Percentiles rank a stretch among this genome's conserved stretches.
phyloP scores from a whole-genome alignment of 1,140 invertebrate species.

The Ruditapes philippinarum region DNA sequence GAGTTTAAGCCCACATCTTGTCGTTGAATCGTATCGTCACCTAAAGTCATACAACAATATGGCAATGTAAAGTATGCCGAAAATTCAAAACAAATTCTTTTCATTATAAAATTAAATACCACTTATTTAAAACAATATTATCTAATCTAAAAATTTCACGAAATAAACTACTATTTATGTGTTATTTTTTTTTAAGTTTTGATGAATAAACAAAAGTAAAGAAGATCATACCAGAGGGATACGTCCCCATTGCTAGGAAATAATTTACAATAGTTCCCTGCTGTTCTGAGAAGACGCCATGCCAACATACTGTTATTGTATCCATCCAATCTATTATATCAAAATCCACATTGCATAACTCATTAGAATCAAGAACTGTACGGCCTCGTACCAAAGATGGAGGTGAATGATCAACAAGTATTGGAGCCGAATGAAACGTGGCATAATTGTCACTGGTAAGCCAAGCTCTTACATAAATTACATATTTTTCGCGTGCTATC shows the following conservation, averaged over 20 bases:
- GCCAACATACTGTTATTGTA: constrained; percentile 59
- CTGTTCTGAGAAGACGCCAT: constrained; percentile 62
- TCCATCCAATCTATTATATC: constrained; percentile 19
- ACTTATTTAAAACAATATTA: not conserved
- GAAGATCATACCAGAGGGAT: constrained; percentile 51
- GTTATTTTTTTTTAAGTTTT: not conserved
- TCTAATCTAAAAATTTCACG: not conserved
- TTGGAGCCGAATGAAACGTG: not conserved
- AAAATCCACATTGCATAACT: not conserved
- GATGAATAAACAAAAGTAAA: not conserved
- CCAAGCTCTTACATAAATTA: constrained; percentile 26
- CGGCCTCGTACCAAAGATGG: not conserved
- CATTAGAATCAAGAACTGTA: not conserved
- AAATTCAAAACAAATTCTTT: not conserved
- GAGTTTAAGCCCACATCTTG: constrained; percentile 28
- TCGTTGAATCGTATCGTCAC: constrained; percentile 48
- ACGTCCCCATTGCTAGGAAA: constrained; percentile 56
- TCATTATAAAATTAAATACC: not conserved
- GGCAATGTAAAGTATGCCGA: not conserved
- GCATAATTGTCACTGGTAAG: not conserved
- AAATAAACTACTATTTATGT: not conserved
- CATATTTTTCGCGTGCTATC: not conserved
- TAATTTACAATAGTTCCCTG: constrained; percentile 53
- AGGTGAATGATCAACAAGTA: constrained; percentile 16
- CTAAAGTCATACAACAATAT: constrained; percentile 29